Base-by-base conservation (phyloP, 2,888 invertebrate species). In the Opisthograptis luteolata region DNA sequence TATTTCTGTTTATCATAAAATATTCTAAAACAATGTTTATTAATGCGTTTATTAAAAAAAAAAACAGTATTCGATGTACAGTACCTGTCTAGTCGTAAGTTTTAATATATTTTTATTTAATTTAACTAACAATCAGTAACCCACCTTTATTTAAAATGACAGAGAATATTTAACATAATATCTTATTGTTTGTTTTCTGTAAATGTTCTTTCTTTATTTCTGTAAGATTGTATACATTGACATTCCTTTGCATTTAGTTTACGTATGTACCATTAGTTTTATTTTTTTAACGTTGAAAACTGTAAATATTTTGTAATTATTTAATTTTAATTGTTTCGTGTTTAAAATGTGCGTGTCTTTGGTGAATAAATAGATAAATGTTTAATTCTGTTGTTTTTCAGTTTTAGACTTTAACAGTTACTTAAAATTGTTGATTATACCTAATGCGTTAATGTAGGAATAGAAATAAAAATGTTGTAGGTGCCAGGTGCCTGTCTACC, bases 41-140 rank as follows among this genome's bases (percentile, higher is more conserved):
- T 58, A 63, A 43, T 45, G n/a, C 42, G 5, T 17, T 3, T 3
- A 17, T 17, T 3, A 25, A 31, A 42, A 62, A 62, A 58, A 61
- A 62, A 64, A 74, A 80, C 87, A 90, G 88, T 90, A 90, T 90
- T 89, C 73, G 68, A 76, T 87, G 84, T 86, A 82, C 75, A 81
- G 88, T 88, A 88, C 89, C 87, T 89, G 89, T 85, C 84, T 89
- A 89, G 88, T 87, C 84, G 64, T 88, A 89, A 87, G 87, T 63
- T 72, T 60, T 69, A 68, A 65, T 72, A 68, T 63, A 59, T 58
- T 58, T 55, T 66, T 68, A 47, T 64, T 62, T 45, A 52, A 57
- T 62, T 53, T 58, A 46, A 22, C 55, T 55, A 52, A 58, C 51
- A 58, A 60, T 49, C 42, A 17, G 19, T 40, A 64, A 20, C 84